Evolutionary conservation across 2,888 invertebrate genomes (phyloP).

Genomic region (Fissipunctia ypsillon): DNA sequence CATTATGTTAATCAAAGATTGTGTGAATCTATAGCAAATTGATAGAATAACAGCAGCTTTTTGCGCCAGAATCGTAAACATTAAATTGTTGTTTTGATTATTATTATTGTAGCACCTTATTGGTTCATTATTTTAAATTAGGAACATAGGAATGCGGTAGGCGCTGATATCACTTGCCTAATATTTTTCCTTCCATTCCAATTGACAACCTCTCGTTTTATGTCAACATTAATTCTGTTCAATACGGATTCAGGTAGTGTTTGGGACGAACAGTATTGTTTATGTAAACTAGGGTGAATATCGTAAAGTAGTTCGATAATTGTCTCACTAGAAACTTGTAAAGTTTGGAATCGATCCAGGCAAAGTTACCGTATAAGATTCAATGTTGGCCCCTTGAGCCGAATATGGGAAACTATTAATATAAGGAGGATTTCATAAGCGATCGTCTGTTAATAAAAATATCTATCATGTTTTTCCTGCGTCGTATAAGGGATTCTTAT

Average conservation of each 20-base stretch:
- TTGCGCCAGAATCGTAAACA: not conserved
- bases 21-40: not conserved
- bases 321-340: not conserved
- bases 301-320: slow-evolving; percentile 12
- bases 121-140: not conserved
- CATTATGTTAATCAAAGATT: not conserved
- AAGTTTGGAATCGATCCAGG: slow-evolving; percentile 39
- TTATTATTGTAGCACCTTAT: not conserved
- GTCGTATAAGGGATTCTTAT: slow-evolving; percentile 35
- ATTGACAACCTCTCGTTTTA: not conserved
- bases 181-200: not conserved
- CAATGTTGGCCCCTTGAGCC: slow-evolving; percentile 40
- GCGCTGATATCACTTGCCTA: not conserved
- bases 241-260: not conserved
- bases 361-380: slow-evolving; percentile 32
- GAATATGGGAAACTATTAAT: slow-evolving; percentile 56
- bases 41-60: not conserved
- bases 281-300: slow-evolving; percentile 22
- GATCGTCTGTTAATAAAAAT: slow-evolving; percentile 50
- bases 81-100: not conserved
- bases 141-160: not conserved
- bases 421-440: slow-evolving; percentile 37
- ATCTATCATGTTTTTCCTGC: slow-evolving; percentile 43
- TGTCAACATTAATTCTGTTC: not conserved
- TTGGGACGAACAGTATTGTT: slow-evolving; percentile 10